These are phyloP conservation scores for Bubalus kerabau DNA, from an alignment of 2,113 vertebrate genomes.

Conservation along the genomic window DNA sequence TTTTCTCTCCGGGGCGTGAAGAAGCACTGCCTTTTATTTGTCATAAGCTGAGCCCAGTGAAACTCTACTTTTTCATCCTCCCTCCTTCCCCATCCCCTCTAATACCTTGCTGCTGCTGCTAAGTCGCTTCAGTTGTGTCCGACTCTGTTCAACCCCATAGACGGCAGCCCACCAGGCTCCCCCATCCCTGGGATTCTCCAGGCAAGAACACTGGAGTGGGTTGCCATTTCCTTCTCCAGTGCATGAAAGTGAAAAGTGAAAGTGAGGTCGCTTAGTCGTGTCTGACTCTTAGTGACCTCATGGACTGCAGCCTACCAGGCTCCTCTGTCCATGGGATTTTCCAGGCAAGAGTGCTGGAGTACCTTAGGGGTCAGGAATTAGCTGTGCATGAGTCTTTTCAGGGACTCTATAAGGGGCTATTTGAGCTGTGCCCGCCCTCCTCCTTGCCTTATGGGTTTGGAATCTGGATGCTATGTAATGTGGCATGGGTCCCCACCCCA, in stretches of 20 bases:
- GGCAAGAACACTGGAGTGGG: too few species aligned
- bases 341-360: too few species aligned
- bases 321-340: too few species aligned
- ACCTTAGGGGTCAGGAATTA: not conserved
- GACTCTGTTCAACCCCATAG: too few species aligned
- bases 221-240: too few species aligned
- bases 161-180: too few species aligned
- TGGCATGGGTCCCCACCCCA: not conserved
- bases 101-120: not conserved
- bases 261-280: too few species aligned
- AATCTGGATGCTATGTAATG: not conserved
- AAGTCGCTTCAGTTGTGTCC: too few species aligned
- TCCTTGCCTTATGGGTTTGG: not conserved
- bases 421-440: not conserved
- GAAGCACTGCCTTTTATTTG: not conserved
- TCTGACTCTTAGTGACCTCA: too few species aligned
- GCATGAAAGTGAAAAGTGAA: too few species aligned
- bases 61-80: not conserved
- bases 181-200: too few species aligned
- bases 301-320: too few species aligned
- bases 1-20: not conserved
- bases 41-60: not conserved
- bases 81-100: not conserved
- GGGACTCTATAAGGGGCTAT: not conserved
- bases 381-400: not conserved